These are phyloP conservation scores for Paradoxurus hermaphroditus DNA, from an alignment of 2,113 vertebrate genomes.

Conservation along the genomic window DNA sequence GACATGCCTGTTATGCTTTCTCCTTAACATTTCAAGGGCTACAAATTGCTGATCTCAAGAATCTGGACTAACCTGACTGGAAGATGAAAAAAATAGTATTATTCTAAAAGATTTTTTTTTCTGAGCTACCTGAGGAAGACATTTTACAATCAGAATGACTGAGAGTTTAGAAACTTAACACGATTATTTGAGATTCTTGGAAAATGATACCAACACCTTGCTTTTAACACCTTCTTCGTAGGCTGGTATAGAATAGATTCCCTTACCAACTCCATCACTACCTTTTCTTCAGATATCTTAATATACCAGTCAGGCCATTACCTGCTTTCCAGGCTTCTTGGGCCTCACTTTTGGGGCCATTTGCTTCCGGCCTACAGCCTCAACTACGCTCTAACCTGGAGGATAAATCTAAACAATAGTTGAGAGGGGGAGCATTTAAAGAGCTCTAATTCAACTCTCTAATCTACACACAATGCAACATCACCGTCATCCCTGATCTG, in stretches of 20 bases:
- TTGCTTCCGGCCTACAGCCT: constrained; percentile 1
- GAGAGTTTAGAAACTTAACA: constrained; percentile 35
- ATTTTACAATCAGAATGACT: constrained; percentile 26
- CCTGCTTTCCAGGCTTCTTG: constrained; percentile 27
- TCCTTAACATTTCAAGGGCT: constrained; percentile 48
- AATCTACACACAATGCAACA: neutral
- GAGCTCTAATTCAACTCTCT: neutral
- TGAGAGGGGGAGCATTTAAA: constrained; percentile 7
- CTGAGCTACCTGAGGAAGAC: neutral
- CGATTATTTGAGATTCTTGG: neutral
- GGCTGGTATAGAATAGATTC: neutral
- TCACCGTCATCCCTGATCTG: neutral
- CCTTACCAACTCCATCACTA: neutral
- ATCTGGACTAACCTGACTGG: neutral
- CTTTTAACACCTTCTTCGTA: constrained; percentile 13
- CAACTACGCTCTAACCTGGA: neutral
- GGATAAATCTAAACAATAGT: constrained; percentile 34
- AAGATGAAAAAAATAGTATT: constrained; percentile 43
- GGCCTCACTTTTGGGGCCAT: constrained; percentile 8
- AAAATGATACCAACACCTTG: neutral
- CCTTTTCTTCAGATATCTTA: constrained; percentile 17
- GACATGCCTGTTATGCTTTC: constrained; percentile 12
- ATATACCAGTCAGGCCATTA: neutral
- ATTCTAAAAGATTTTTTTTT: neutral
- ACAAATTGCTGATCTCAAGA: constrained; percentile 21